These are phyloP conservation scores for Ctenopoma kingsleyae DNA, from an alignment of 2,797 vertebrate genomes.

Conservation along the genomic window DNA sequence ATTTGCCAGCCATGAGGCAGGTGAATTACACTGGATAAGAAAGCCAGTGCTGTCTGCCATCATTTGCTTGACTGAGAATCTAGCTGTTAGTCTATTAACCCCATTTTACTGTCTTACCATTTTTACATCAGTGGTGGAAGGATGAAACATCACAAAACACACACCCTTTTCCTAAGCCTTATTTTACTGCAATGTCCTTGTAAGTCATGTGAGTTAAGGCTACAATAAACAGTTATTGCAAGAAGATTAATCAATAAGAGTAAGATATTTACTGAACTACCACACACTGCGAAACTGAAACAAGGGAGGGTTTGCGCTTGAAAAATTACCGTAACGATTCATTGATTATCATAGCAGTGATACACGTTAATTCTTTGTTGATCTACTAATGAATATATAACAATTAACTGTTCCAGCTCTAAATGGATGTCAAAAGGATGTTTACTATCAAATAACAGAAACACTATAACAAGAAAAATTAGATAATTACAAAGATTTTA, in stretches of 20 bases:
- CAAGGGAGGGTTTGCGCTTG: not conserved
- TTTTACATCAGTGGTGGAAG: slow-evolving; percentile 63
- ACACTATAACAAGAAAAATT: not conserved
- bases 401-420: not conserved
- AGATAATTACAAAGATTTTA: not conserved
- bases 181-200: slow-evolving; percentile 25
- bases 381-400: not conserved
- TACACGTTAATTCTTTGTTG: not conserved
- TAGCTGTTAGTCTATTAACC: slow-evolving; percentile 79
- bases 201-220: slow-evolving; percentile 24
- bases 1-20: slow-evolving; percentile 75
- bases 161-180: slow-evolving; percentile 3
- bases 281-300: not conserved
- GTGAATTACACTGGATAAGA: slow-evolving; percentile 77
- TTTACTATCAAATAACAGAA: not conserved
- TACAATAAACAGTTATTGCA: slow-evolving; percentile 19
- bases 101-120: slow-evolving; percentile 64
- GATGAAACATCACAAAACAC: slow-evolving; percentile 43
- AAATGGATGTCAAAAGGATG: not conserved
- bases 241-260: too few relatives aligned
- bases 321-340: not conserved
- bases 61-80: slow-evolving; percentile 72
- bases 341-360: not conserved
- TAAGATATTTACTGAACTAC: not conserved
- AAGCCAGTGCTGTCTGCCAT: slow-evolving; percentile 74